Evolutionary conservation across 2,797 vertebrate genomes (phyloP).

Genomic region (Peromyscus eremicus): DNA sequence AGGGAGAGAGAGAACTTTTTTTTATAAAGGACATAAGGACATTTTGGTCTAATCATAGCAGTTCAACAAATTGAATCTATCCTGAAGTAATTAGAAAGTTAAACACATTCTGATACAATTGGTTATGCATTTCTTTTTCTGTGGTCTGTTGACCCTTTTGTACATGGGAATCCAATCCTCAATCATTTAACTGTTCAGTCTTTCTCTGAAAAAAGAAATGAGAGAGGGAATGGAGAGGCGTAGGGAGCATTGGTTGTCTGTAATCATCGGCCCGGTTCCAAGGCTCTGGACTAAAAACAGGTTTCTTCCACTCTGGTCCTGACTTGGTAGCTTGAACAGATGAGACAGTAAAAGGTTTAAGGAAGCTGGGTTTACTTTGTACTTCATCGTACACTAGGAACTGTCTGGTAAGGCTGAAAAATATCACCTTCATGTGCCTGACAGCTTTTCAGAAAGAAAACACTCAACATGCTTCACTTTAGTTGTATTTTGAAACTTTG

Average conservation of each 20-base stretch:
- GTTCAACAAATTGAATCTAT: not conserved
- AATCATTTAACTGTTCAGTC: not conserved
- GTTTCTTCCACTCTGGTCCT: not conserved
- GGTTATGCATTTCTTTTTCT: not conserved
- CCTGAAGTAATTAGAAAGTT: constrained; percentile 9
- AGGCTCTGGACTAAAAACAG: not conserved
- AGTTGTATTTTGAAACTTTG: not conserved
- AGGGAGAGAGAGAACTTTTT: not conserved
- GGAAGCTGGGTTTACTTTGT: constrained; percentile 13
- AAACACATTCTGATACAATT: not conserved
- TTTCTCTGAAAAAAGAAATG: not conserved
- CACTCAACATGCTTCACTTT: not conserved
- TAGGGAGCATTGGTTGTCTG: not conserved
- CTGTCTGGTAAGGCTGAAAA: not conserved
- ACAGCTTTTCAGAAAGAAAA: not conserved
- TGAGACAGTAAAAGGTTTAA: not conserved
- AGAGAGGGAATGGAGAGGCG: too few relatives aligned
- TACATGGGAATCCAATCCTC: not conserved
- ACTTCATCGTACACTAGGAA: not conserved
- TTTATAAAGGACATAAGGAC: not conserved
- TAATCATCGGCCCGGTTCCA: not conserved
- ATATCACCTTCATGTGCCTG: not conserved
- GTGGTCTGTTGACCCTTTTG: not conserved
- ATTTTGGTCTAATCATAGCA: not conserved
- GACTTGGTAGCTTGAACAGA: not conserved